These are phyloP conservation scores for Brachystomella parvula DNA, from an alignment of 1,140 invertebrate species.

Conservation along the genomic window DNA sequence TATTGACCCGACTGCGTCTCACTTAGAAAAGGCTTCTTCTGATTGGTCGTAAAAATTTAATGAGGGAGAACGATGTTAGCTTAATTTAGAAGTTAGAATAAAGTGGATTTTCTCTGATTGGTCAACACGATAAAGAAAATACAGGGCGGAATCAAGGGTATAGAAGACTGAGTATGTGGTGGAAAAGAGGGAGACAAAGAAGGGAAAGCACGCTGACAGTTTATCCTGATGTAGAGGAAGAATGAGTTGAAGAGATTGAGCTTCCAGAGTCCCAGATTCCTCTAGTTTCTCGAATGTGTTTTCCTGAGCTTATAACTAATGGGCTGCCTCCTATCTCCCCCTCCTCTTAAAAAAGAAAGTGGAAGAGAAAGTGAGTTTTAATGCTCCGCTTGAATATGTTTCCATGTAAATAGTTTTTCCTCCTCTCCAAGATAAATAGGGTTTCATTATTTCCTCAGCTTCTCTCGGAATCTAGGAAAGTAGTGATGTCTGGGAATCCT, in stretches of 20 bases:
- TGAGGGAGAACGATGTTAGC: no score
- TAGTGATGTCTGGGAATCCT: no score
- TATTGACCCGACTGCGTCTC: no score
- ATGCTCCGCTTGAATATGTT: background rate
- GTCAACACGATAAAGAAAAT: no score
- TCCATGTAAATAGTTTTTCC: conserved; percentile 2
- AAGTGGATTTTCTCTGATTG: no score
- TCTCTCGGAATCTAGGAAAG: no score
- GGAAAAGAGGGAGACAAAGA: background rate
- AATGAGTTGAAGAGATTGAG: background rate
- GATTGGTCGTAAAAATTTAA: no score
- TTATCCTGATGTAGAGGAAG: background rate
- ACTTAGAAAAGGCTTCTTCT: no score
- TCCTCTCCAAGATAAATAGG: background rate
- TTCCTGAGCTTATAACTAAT: conserved; percentile 5
- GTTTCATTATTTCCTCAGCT: background rate
- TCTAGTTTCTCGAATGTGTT: background rate
- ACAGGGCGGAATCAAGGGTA: no score
- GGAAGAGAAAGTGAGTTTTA: background rate
- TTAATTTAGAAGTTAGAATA: no score
- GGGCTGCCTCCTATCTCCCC: background rate
- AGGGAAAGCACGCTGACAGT: background rate
- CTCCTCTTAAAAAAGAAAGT: background rate
- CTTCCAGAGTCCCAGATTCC: background rate
- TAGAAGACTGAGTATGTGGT: no score